phyloP scores from a whole-genome alignment of 1,140 invertebrate species.

The Nasonia vitripennis region DNA sequence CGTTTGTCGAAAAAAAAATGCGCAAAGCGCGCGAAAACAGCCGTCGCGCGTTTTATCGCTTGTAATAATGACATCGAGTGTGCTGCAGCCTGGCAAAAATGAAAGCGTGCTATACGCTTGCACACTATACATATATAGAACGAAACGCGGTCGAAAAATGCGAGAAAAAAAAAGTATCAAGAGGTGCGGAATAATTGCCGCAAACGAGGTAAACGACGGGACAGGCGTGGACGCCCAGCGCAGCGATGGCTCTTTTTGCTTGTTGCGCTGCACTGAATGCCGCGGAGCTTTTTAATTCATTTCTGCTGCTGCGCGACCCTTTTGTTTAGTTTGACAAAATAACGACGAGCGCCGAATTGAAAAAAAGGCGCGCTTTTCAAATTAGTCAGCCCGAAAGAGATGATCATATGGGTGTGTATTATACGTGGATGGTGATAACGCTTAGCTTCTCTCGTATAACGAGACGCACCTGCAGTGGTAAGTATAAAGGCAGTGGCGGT shows the following conservation, averaged over 20 bases:
- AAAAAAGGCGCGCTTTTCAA: too few species aligned
- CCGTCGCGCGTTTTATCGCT: slow-evolving; percentile 18
- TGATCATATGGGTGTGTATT: too few species aligned
- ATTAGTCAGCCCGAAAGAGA: too few species aligned
- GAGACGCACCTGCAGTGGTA: too few species aligned
- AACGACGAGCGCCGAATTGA: neutral
- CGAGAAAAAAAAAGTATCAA: slow-evolving; percentile 3
- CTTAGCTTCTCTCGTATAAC: too few species aligned
- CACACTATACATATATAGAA: neutral
- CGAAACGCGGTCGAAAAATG: neutral
- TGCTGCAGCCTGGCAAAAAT: neutral
- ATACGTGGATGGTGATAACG: too few species aligned
- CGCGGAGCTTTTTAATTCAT: neutral
- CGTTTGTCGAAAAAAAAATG: neutral
- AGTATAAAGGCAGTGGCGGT: neutral
- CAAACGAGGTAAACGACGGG: neutral
- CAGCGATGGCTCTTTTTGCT: neutral
- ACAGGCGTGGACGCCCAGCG: neutral
- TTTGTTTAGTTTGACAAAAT: neutral
- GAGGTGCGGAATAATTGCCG: slow-evolving; percentile 3
- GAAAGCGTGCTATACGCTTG: neutral
- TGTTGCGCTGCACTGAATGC: neutral
- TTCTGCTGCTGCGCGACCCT: neutral
- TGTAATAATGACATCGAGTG: slow-evolving; percentile 33
- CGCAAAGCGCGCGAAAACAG: neutral